Evolutionary conservation across 2,888 invertebrate species (phyloP), one percentile per base, ranked within the genome.

Genomic region (Litoditis marina): DNA sequence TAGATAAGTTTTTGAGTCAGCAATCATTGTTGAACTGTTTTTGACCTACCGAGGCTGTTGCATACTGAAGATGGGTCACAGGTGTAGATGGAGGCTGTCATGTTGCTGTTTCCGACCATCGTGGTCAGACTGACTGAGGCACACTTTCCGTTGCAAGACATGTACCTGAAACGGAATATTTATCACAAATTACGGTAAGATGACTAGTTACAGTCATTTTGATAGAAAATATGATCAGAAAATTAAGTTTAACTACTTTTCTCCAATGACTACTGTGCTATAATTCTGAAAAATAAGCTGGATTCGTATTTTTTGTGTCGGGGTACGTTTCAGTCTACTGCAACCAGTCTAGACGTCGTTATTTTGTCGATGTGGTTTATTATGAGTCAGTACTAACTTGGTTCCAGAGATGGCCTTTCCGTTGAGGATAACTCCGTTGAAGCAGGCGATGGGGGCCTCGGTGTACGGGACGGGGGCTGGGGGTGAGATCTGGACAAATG

Each of bases 361-460:
- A 36, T 13, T 36, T 8, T 36, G n/a, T n/a, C n/a, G n/a, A n/a
- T n/a, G n/a, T n/a, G n/a, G n/a, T 16, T 13, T 19, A n/a, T n/a
- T n/a, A n/a, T n/a, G n/a, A n/a, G n/a, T n/a, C 25, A 47, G 64
- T 61, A n/a, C n/a, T n/a, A n/a, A 46, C 27, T 46, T 54, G 19
- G 34, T 27, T 47, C 57, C 65, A 34, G 68, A 65, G 47, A 61
- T 31, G n/a, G 66, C 22, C 4, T 22, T 22, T 51, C 66, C 66
- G 52, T 70, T 68, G 56, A 71, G 47, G 51, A 65, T 69, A 22
- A 73, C 44, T 52, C 71, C 73, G 25, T 64, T 57, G 55, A 68
- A 73, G 61, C 73, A 73, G 32, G 68, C 67, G 56, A 73, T 71
- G 19, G 71, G 53, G 55, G 49, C 60, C 49, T 71, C 70, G 32